Conservation (phyloP, 2,797 vertebrate species). For the Amblyraja radiata region DNA sequence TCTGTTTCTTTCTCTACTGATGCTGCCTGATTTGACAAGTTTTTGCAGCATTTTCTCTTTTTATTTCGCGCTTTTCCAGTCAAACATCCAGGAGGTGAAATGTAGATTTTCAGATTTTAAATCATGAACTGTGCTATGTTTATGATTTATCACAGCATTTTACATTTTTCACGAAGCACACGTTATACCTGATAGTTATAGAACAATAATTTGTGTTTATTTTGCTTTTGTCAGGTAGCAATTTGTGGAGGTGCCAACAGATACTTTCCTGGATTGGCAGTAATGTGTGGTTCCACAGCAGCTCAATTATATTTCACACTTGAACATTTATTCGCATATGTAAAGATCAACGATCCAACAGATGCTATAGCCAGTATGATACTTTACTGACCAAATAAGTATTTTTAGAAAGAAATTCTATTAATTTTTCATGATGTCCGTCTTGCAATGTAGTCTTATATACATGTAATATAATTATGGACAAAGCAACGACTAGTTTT, state of each 20-base stretch:
- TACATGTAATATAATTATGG: neutral
- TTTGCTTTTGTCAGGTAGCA: slow-evolving; percentile 21
- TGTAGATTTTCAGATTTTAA: neutral
- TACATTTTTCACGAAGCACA: neutral
- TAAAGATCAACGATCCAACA: neutral
- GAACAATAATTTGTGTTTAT: neutral
- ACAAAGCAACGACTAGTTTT: neutral
- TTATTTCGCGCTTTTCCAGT: neutral
- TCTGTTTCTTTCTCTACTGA: too few species aligned
- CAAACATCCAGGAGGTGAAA: neutral
- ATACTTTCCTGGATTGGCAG: slow-evolving; percentile 1
- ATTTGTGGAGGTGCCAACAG: slow-evolving; percentile 26
- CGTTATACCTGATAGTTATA: neutral
- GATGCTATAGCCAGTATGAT: slow-evolving; percentile 1
- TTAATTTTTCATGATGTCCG: neutral
- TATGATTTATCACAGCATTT: neutral
- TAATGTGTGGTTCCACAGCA: slow-evolving; percentile 28
- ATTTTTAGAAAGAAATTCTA: neutral
- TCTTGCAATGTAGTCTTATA: neutral
- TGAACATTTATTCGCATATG: neutral
- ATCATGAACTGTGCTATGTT: neutral
- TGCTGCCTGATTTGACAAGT: too few species aligned
- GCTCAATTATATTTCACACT: neutral
- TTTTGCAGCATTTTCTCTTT: too few species aligned
- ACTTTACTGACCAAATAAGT: neutral